Conservation (phyloP, 1,140 invertebrate species). For the Acromyrmex echinatior region DNA sequence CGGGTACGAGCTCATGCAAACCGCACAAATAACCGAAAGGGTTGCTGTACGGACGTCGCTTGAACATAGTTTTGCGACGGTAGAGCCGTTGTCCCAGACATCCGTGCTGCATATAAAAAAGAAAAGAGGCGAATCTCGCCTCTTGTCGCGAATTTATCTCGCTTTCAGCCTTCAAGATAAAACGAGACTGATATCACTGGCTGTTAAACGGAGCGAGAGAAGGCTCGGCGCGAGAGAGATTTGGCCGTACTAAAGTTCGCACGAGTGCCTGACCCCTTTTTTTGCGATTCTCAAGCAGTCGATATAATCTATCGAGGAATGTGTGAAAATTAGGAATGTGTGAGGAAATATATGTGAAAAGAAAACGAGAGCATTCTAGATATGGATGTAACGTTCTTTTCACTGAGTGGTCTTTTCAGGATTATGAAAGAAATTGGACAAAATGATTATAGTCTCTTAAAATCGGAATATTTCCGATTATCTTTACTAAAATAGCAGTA, state of each 20-base stretch:
- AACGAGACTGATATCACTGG: slow-evolving; percentile 61
- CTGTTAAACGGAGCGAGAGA: slow-evolving; percentile 63
- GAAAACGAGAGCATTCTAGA: slow-evolving; percentile 45
- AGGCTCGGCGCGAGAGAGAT: slow-evolving; percentile 48
- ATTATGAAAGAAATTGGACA: slow-evolving; percentile 48
- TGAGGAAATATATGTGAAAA: slow-evolving; percentile 63
- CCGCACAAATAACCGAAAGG: slow-evolving; percentile 66
- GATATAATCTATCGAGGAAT: slow-evolving; percentile 57
- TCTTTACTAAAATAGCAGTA: neutral
- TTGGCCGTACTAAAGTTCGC: slow-evolving; percentile 56
- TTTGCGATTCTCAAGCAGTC: slow-evolving; percentile 54
- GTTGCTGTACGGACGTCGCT: slow-evolving; percentile 56
- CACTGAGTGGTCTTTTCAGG: slow-evolving; percentile 32
- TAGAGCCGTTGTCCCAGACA: slow-evolving; percentile 9
- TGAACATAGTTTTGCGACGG: slow-evolving; percentile 39
- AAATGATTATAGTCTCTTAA: slow-evolving; percentile 23
- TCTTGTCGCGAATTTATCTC: slow-evolving; percentile 18
- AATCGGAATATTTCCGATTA: slow-evolving; percentile 13
- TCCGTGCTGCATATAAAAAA: slow-evolving; percentile 3
- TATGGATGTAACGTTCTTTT: slow-evolving; percentile 49
- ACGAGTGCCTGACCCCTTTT: slow-evolving; percentile 51
- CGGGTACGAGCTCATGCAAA: slow-evolving; percentile 32
- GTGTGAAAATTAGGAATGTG: slow-evolving; percentile 44
- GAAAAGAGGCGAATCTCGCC: slow-evolving; percentile 13
- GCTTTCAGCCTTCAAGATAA: slow-evolving; percentile 19